Base-by-base conservation (phyloP, 2,888 invertebrate species). In the Chirona hameri region DNA sequence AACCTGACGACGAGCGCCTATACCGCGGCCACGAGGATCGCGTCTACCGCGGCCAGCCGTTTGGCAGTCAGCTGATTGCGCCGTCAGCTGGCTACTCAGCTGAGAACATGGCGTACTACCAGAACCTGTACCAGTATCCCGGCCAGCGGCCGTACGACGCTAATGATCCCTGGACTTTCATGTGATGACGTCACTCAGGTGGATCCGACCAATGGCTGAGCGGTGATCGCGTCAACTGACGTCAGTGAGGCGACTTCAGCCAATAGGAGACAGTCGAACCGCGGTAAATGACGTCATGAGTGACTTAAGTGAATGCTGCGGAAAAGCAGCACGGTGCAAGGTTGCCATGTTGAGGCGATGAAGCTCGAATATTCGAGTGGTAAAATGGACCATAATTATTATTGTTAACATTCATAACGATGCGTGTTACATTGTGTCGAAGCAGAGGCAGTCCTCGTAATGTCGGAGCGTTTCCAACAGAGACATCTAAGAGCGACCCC, bases 51-150 rank as follows among this genome's bases (percentile, higher is more conserved):
- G 76, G 76, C 24, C 76, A 76, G 76, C 46, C 76, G 46, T 76
- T 76, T 39, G 46, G 76, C 12, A 21, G 76, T 46, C 76, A 76
- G 76, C 76, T 76, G 24, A 76, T 76, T 10, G 39, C 76, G 24
- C 76, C 76, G 39, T 46, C 76, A 21, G 76, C 76, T 24, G 24
- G 24, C 76, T 76, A 76, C 46, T 18, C 39, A 10, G 76, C 76
- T 39, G 76, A 76, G 10, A 76, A 76, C 46, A 46, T 76, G 76
- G 76, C 76, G 24, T 46, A 76, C 76, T 76, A 76, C 76, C 76
- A 76, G 76, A 76, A 76, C 46, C 46, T 76, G 24, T 76, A 76
- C 24, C 76, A 76, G 76, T 76, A 76, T 21, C 76, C 39, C 39
- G 18, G 76, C 76, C 76, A 76, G 76, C 5, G 76, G 46, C 39